Base-by-base conservation (phyloP, 2,797 vertebrate species). In the Siniperca scherzeri region DNA sequence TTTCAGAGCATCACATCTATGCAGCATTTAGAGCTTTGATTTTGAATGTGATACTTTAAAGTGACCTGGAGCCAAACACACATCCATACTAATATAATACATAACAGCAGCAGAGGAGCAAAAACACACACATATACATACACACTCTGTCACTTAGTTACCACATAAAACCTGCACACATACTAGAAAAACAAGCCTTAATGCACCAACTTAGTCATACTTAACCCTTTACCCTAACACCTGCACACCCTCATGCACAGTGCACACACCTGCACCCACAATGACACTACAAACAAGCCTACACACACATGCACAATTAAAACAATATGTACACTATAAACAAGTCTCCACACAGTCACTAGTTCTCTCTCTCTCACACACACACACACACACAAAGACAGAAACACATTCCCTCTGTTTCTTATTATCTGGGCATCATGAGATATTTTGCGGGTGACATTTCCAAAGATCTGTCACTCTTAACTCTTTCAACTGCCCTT, bases 391-490 rank as follows among this genome's bases (percentile, higher is more conserved):
- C 76, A 65, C 46, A 70, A 2, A 62, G 14, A 78, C 56, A 61
- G 44, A 74, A 46, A 60, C 72, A 53, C 46, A 30, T 72, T 74
- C 72, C 88, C 75, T 93, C 93, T 95, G 94, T 89, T 95, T 95
- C 87, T 74, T 83, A 95, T 96, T 95, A 96, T 90, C 85, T 70
- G 72, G 88, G 88, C 89, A 92, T 90, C 84, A 55, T 65, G 81
- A 88, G 86, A 92, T 67, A 87, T 91, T 93, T 93, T 88, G 80
- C 17, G 62, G 81, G 84, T 78, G 89, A 91, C 90, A 90, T 88
- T 94, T 95, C 93, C 93, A 94, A 94, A 93, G 87, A 94, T 89
- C 91, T 94, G 94, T 93, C 95, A 92, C 88, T 92, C 88, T 81
- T 57, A 55, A 77, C 82, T 87, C 89, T 94, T 94, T 94, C 90